Conservation (phyloP, 1,140 invertebrate genomes). For the Sarcophaga peregrina region DNA sequence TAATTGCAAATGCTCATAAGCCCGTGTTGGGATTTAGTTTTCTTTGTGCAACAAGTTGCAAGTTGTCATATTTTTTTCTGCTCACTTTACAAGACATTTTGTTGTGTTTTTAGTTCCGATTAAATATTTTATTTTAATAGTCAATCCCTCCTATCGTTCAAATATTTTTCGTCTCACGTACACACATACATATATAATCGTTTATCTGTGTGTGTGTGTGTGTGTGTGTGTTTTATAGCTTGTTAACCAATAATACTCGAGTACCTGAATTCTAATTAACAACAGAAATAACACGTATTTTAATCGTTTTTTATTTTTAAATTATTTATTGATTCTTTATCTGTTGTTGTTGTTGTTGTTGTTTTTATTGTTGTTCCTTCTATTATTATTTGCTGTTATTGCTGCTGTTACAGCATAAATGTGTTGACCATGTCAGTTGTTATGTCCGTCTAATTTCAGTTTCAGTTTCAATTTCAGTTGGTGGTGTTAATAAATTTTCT, state of each 20-base stretch:
- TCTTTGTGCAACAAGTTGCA: conserved; percentile 20
- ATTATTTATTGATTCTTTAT: background rate
- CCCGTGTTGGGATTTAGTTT: background rate
- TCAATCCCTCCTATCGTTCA: too few relatives aligned
- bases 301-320: background rate
- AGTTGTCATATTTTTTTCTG: conserved; percentile 39
- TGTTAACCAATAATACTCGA: conserved; percentile 34
- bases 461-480: background rate
- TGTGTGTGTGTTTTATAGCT: background rate
- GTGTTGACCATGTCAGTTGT: background rate
- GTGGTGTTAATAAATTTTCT: too few relatives aligned
- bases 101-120: background rate
- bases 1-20: too few relatives aligned
- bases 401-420: background rate
- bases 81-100: background rate
- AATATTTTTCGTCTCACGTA: too few relatives aligned
- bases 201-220: background rate
- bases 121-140: background rate
- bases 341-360: conserved; percentile 16
- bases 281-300: conserved; percentile 38
- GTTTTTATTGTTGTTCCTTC: background rate
- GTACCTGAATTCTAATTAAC: conserved; percentile 39
- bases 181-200: background rate
- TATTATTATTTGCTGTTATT: background rate
- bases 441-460: conserved; percentile 8